Base-by-base conservation (phyloP, 2,113 vertebrate species). In the Daboia siamensis region DNA sequence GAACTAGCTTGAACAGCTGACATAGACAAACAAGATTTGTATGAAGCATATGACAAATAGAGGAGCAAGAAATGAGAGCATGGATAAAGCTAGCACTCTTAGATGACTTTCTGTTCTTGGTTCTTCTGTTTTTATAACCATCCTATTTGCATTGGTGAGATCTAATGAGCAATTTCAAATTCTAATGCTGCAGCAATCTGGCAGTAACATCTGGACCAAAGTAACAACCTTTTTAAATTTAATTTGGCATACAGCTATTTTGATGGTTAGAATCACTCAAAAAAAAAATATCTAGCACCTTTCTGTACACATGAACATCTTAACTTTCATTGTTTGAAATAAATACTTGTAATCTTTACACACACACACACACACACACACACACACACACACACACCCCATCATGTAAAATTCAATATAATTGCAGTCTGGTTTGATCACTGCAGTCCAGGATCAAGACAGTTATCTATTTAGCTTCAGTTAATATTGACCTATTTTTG, bases 81-180 rank as follows among this genome's bases (percentile, higher is more conserved):
- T 74, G 29, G 64, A 7, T 74, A 17, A 74, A 17, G n/a, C 64
- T 74, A 33, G 13, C 33, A 80, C 33, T 17, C 33, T 80, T 80
- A 39, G 33, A 80, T 80, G 39, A 80, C 33, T 80, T 74, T 74
- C 15, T 80, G 69, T 2, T 80, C 6, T 1, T 80, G 39, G 33
- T 39, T 9, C 33, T 80, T 39, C 33, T n/a, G 4, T 69, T n/a
- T 29, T 69, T 99, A 69, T 99, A 99, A 51, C 99, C 99, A 86
- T 99, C 98, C 1, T 98, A 98, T 94, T 99, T 99, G 96, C 99
- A 99, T 96, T 99, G 98, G 51, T 99, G 99, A 55, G 99, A 99
- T 57, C 99, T 97, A 95, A 99, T 98, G 56, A 99, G 97, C 96
- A 99, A 97, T 96, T 98, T 98, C 94, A 99, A 97, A 46, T 98